phyloP scores from a whole-genome alignment of 2,888 invertebrate species.

The Cataglyphis rosenhaueri region DNA sequence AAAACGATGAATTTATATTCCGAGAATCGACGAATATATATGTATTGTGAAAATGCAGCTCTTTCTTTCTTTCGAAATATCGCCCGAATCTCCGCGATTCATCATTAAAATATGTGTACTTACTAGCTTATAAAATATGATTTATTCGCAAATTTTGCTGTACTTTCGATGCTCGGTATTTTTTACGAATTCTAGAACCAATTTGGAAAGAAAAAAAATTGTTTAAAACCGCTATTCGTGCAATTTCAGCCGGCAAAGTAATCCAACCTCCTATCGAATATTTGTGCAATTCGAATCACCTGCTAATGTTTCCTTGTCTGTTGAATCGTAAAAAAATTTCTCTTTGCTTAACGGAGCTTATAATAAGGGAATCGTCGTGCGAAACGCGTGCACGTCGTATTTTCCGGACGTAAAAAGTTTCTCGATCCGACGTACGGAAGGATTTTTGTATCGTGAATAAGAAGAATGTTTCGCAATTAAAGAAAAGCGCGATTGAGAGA shows the following conservation, averaged over 20 bases:
- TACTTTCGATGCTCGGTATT: neutral
- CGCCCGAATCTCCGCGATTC: conserved; percentile 25
- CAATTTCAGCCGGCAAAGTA: too few relatives aligned
- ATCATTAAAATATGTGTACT: conserved; percentile 31
- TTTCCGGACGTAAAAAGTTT: neutral
- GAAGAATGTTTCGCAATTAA: neutral
- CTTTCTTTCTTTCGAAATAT: conserved; percentile 27
- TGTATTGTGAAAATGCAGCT: neutral
- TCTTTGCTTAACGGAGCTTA: neutral
- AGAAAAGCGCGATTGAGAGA: too few relatives aligned
- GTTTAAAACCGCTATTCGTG: conserved; percentile 46
- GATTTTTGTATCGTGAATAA: neutral
- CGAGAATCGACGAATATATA: conserved; percentile 17
- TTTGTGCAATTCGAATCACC: neutral
- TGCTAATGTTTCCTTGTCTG: neutral
- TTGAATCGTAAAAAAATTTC: neutral
- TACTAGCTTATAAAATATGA: conserved; percentile 47
- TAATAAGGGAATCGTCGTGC: neutral
- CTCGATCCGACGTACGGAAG: neutral
- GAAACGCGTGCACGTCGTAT: neutral
- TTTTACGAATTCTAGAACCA: conserved; percentile 37
- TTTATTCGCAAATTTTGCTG: conserved; percentile 41
- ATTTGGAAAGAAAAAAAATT: conserved; percentile 54
- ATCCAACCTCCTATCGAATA: too few relatives aligned
- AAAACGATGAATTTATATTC: neutral